Evolutionary conservation across 2,113 vertebrate species (phyloP), one percentile per base, ranked within the genome.

Genomic region (Nyctereutes procyonoides): DNA sequence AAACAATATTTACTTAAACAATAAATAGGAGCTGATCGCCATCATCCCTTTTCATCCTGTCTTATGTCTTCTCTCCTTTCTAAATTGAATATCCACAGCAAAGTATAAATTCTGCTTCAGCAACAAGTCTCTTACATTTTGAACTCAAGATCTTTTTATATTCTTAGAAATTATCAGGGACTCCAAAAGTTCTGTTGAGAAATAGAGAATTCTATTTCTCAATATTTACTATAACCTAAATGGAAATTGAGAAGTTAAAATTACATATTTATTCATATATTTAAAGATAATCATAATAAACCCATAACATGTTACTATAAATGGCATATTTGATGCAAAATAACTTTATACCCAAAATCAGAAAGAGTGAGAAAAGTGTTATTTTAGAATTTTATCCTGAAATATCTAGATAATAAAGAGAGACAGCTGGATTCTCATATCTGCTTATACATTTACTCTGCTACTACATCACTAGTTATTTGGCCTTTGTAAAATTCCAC

Each of bases 231-330:
- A n/a, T 14, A 77, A 90, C 51, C 28, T 65, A 71, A 90, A 88
- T 88, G 77, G 71, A 87, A 95, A 90, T 22, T 69, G 11, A 90
- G 14, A 83, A 95, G 87, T 35, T 80, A 60, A 67, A 80, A 85
- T 9, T 22, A 77, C 15, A 1, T 7, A 20, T 24, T 38, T 53
- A 84, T 53, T 74, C 2, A 60, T 60, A 53, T 84, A 85, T 58
- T 90, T 87, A 88, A n/a, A 84, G 69, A 83, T 80, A 84, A 65
- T 13, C 20, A 65, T 38, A 73, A 51, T 53, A 88, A 84, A 48
- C 1, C 4, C 19, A 76, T 48, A 88, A 51, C 26, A 55, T 58
- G 9, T 87, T 63, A 88, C 32, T n/a, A n/a, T 58, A 35, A 38
- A 56, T 38, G 65, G 3, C 22, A 88, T 69, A 69, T 43, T 93